These are phyloP conservation scores for Chromoteleia sp. DNA, from an alignment of 2,888 invertebrate species.

Conservation along the genomic window DNA sequence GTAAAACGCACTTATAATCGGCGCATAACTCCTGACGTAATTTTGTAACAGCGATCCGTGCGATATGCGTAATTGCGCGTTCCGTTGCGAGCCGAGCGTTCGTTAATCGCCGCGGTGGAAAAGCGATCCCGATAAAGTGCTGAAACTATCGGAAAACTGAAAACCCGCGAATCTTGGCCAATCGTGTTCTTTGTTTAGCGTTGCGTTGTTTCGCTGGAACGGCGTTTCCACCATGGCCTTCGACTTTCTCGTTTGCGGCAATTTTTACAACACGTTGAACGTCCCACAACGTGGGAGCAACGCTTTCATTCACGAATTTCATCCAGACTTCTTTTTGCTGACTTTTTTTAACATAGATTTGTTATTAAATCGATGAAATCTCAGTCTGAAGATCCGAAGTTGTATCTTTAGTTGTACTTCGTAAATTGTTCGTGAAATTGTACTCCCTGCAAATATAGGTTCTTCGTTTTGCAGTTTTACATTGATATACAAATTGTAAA, in stretches of 20 bases:
- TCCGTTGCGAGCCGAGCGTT: constrained; percentile 21
- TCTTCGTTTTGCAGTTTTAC: too few relatives aligned
- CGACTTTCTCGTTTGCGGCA: constrained; percentile 6
- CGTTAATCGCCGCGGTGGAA: constrained; percentile 30
- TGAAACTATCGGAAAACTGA: constrained; percentile 31
- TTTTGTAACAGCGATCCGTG: constrained; percentile 38
- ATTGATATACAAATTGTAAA: too few relatives aligned
- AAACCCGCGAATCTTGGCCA: constrained; percentile 36
- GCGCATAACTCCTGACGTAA: constrained; percentile 18
- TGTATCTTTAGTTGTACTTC: too few relatives aligned
- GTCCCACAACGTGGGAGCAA: not conserved
- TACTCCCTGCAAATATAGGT: too few relatives aligned
- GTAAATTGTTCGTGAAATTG: too few relatives aligned
- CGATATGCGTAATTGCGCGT: constrained; percentile 37
- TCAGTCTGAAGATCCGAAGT: too few relatives aligned
- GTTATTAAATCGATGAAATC: too few relatives aligned
- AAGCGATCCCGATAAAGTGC: constrained; percentile 30
- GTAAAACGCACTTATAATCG: constrained; percentile 31
- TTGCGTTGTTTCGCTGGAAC: constrained; percentile 21
- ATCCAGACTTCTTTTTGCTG: too few relatives aligned
- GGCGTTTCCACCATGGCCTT: not conserved
- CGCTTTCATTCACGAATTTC: not conserved
- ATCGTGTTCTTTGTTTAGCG: constrained; percentile 16
- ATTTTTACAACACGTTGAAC: not conserved
- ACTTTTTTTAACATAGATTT: too few relatives aligned